phyloP scores from a whole-genome alignment of 2,113 vertebrate species.

The Myotis brandtii region DNA sequence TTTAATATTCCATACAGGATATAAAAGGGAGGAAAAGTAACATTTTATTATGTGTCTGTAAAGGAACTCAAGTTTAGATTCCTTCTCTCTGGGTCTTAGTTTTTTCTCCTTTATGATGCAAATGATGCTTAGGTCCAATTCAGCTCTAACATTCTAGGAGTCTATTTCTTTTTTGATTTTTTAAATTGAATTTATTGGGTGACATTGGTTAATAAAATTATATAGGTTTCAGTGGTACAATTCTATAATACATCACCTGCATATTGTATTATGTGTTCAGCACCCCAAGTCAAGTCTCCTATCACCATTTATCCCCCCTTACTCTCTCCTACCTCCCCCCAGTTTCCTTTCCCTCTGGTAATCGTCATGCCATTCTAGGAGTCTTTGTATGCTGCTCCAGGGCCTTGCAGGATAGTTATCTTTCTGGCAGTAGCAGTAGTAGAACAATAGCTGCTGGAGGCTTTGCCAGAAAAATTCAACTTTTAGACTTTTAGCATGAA shows the following conservation, averaged over 20 bases:
- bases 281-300: neutral
- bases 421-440: slow-evolving; percentile 29
- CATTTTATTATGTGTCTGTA: slow-evolving; percentile 34
- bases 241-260: neutral
- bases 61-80: slow-evolving; percentile 28
- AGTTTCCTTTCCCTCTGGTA: neutral
- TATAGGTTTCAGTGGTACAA: neutral
- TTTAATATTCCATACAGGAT: slow-evolving; percentile 28
- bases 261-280: neutral
- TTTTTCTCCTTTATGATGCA: neutral
- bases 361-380: neutral
- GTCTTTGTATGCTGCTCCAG: slow-evolving; percentile 27
- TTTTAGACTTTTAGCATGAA: slow-evolving; percentile 16
- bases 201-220: neutral
- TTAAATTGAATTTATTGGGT: neutral
- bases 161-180: slow-evolving; percentile 3
- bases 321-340: neutral
- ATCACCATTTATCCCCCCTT: neutral
- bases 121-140: neutral
- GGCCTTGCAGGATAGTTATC: neutral
- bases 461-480: slow-evolving; percentile 24
- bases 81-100: neutral
- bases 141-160: neutral
- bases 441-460: slow-evolving; percentile 37
- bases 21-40: neutral